Conservation (phyloP, 2,888 invertebrate species). For the Daptonema setosum region DNA sequence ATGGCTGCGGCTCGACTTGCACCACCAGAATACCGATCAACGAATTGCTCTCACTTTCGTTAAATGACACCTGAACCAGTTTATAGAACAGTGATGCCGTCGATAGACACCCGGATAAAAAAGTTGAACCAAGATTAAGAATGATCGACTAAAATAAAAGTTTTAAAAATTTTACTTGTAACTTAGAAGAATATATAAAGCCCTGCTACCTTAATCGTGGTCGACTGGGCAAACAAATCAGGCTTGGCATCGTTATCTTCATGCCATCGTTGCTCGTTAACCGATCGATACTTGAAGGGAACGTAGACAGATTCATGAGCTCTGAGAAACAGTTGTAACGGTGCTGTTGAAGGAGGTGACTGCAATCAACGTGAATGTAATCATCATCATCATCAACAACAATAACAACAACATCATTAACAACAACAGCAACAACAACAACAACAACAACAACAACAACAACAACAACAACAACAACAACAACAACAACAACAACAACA, state of each 20-base stretch:
- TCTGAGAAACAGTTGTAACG: constrained; percentile 23
- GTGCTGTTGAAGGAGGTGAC: too few species aligned
- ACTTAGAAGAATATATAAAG: too few species aligned
- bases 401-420: not conserved
- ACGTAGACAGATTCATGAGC: constrained; percentile 30
- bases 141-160: too few species aligned
- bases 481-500: too few species aligned
- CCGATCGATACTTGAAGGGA: constrained; percentile 27
- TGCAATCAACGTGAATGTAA: not conserved
- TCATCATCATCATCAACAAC: not conserved
- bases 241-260: not conserved
- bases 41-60: constrained; percentile 10
- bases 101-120: too few species aligned
- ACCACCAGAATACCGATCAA: constrained; percentile 26
- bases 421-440: not conserved
- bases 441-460: not conserved
- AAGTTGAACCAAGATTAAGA: too few species aligned
- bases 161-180: too few species aligned
- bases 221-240: not conserved
- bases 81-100: too few species aligned
- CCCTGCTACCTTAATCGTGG: too few species aligned
- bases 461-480: not conserved
- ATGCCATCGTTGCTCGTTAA: not conserved
- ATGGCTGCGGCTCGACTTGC: constrained; percentile 29
- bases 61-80: not conserved